A percentile compares a stretch with the other conserved stretches of the same genome.
Evolutionary conservation across 2,113 vertebrate species (phyloP).

Genomic region (Leucopsar rothschildi): DNA sequence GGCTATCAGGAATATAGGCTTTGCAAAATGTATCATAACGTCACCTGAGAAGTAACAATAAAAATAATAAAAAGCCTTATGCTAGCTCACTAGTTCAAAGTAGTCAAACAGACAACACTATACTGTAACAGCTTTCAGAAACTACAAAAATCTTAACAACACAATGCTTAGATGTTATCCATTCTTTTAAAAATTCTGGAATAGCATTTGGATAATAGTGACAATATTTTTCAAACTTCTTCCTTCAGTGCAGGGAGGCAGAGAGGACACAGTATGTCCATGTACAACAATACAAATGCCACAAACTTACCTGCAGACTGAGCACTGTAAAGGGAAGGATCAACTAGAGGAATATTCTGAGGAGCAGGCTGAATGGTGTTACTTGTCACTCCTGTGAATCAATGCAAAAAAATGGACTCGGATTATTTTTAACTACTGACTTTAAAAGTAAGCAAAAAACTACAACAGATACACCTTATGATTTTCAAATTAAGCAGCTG

Average conservation of each 20-base stretch:
- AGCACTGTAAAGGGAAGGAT: slow-evolving; percentile 80
- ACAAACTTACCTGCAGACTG: slow-evolving; percentile 79
- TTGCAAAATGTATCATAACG: neutral
- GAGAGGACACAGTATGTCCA: fast-evolving
- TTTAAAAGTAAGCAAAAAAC: neutral
- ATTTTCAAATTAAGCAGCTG: neutral
- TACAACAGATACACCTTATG: neutral
- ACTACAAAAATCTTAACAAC: neutral
- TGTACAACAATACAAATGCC: neutral
- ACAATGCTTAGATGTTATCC: neutral
- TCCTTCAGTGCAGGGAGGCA: neutral
- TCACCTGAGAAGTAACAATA: neutral
- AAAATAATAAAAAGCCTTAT: neutral
- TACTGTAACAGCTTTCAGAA: neutral
- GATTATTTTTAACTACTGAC: neutral
- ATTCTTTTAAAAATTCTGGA: neutral
- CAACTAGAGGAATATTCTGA: slow-evolving; percentile 75
- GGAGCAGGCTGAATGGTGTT: slow-evolving; percentile 82
- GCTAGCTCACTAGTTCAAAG: neutral
- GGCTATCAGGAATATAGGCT: neutral
- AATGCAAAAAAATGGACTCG: neutral
- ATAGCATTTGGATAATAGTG: neutral
- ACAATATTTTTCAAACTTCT: neutral
- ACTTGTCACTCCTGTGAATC: slow-evolving; percentile 73
- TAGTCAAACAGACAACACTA: neutral